Evolutionary conservation across 2,888 invertebrate genomes (phyloP).

Genomic region (Rapana venosa): DNA sequence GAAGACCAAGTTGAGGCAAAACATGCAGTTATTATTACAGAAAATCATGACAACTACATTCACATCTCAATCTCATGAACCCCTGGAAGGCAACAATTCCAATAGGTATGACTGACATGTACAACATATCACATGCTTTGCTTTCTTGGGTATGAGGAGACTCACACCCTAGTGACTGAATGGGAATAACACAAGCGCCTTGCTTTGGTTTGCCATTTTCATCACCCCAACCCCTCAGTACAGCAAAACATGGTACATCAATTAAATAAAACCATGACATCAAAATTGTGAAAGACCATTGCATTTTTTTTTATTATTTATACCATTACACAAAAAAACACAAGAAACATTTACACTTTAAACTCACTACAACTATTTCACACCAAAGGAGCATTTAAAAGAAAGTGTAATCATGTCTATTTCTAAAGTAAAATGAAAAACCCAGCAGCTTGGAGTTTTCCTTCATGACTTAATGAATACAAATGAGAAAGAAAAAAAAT

Average conservation of each 20-base stretch:
- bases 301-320: conserved; percentile 17
- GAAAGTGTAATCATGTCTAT: neutral
- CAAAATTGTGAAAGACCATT: conserved; percentile 38
- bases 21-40: conserved; percentile 28
- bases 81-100: conserved; percentile 36
- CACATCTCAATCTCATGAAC: conserved; percentile 10
- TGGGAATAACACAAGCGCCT: conserved; percentile 32
- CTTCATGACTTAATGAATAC: neutral
- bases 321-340: conserved; percentile 15
- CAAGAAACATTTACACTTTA: neutral
- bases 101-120: conserved; percentile 33
- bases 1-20: neutral
- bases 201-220: conserved; percentile 39
- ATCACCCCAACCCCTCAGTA: conserved; percentile 18
- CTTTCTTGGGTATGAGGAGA: conserved; percentile 19
- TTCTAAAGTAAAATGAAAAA: neutral
- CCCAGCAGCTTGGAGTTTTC: no score
- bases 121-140: conserved; percentile 38
- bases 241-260: conserved; percentile 30
- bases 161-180: conserved; percentile 5
- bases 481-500: neutral
- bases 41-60: conserved; percentile 33
- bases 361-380: conserved; percentile 20
- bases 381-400: neutral
- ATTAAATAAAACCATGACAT: conserved; percentile 5